Percentiles rank a stretch among this genome's conserved stretches.
Evolutionary conservation across 1,140 invertebrate genomes (phyloP).

Genomic region (Octopus bimaculoides): DNA sequence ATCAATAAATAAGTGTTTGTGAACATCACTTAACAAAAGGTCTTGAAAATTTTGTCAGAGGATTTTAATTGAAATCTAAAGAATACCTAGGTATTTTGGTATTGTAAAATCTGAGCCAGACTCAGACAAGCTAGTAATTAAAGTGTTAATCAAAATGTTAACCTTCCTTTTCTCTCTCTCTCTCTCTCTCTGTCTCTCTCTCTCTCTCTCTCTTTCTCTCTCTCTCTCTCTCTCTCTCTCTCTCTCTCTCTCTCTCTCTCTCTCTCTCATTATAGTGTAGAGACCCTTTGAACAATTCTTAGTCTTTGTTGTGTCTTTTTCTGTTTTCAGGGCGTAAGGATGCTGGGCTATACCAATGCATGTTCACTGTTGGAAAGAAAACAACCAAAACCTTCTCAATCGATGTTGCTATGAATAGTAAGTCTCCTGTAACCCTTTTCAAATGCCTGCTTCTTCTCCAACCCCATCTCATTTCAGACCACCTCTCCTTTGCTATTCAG

Average conservation of each 20-base stretch:
- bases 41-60: no score
- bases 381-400: background rate
- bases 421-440: background rate
- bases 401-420: background rate
- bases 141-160: no score
- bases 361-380: background rate
- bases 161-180: background rate
- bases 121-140: no score
- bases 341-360: background rate
- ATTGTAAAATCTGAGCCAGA: no score
- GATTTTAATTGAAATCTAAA: no score
- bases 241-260: background rate
- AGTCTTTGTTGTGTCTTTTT: background rate
- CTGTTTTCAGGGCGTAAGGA: background rate
- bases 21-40: no score
- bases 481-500: no score
- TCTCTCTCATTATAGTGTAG: background rate
- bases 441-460: no score
- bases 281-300: background rate
- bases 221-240: background rate
- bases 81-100: no score
- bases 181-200: no score
- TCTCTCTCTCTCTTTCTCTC: background rate
- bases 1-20: no score
- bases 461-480: no score